Conservation (phyloP, 2,888 invertebrate species). For the Torymus aiolomorphi region DNA sequence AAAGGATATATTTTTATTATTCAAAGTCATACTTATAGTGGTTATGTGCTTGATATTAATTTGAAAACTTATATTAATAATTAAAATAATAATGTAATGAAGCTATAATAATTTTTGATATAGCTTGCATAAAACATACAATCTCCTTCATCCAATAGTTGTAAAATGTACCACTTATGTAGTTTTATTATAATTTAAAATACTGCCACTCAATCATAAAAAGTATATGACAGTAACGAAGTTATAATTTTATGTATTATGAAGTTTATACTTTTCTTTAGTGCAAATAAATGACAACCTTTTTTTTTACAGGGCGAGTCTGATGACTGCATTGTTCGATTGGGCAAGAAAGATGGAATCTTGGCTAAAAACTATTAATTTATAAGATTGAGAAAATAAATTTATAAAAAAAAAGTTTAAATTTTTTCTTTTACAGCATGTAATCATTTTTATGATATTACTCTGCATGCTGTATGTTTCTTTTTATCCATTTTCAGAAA, state of each 20-base stretch:
- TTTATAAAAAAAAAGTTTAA: constrained; percentile 17
- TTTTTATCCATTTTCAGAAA: too few relatives aligned
- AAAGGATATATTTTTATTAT: background rate
- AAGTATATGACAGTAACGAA: background rate
- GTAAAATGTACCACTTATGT: too few relatives aligned
- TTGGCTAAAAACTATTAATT: constrained; percentile 83
- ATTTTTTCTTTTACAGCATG: background rate
- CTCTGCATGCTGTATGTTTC: too few relatives aligned
- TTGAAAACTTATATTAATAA: too few relatives aligned
- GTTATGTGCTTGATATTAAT: constrained; percentile 6
- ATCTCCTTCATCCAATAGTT: too few relatives aligned
- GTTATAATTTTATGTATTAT: too few relatives aligned
- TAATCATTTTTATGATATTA: too few relatives aligned
- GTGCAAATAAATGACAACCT: too few relatives aligned
- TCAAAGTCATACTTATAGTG: background rate
- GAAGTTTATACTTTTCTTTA: too few relatives aligned
- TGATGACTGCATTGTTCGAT: constrained; percentile 95
- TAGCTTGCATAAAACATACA: too few relatives aligned
- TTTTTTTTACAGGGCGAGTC: constrained; percentile 86
- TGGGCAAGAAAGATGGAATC: constrained; percentile 95
- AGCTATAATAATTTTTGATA: background rate
- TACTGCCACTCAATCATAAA: too few relatives aligned
- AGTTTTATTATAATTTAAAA: too few relatives aligned
- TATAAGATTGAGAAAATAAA: constrained; percentile 41
- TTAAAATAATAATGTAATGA: background rate